A percentile compares a stretch with the other conserved stretches of the same genome.
These are phyloP conservation scores for Lucilia cuprina DNA, from an alignment of 1,140 invertebrate genomes.

Conservation along the genomic window DNA sequence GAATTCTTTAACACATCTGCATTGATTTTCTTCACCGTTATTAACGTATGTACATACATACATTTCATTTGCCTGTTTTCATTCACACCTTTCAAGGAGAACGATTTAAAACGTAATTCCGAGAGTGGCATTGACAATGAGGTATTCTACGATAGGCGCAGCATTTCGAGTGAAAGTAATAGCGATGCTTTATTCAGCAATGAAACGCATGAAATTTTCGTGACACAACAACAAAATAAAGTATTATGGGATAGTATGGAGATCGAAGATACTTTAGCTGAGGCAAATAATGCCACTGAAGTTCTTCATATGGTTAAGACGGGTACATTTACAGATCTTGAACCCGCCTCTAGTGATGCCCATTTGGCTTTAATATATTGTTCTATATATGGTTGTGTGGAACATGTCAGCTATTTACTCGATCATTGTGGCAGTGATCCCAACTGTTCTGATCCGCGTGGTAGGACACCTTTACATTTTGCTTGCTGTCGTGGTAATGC, in stretches of 20 bases:
- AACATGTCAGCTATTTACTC: conserved; percentile 51
- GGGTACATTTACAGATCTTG: conserved; percentile 50
- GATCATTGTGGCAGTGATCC: conserved; percentile 51
- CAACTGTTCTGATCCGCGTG: conserved; percentile 49
- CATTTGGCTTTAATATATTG: conserved; percentile 55
- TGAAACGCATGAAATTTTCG: conserved; percentile 56
- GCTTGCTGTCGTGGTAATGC: conserved; percentile 73
- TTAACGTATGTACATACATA: too few species aligned
- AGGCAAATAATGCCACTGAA: conserved; percentile 64
- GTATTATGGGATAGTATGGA: conserved; percentile 62
- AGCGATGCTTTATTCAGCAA: conserved; percentile 59
- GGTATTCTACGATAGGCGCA: conserved; percentile 54
- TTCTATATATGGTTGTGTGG: conserved; percentile 48
- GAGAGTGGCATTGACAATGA: conserved; percentile 51
- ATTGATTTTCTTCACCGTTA: too few species aligned
- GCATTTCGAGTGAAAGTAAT: conserved; percentile 65
- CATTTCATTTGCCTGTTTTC: not conserved
- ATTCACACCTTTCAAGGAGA: conserved; percentile 48
- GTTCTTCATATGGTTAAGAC: conserved; percentile 64
- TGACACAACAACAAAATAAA: conserved; percentile 55
- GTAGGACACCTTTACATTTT: conserved; percentile 76
- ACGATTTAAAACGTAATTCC: conserved; percentile 59
- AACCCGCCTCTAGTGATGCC: conserved; percentile 49
- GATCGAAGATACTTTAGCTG: conserved; percentile 60
- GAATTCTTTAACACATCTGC: too few species aligned